These are phyloP conservation scores for Oreotrochilus melanogaster DNA, from an alignment of 2,113 vertebrate genomes.

Conservation along the genomic window DNA sequence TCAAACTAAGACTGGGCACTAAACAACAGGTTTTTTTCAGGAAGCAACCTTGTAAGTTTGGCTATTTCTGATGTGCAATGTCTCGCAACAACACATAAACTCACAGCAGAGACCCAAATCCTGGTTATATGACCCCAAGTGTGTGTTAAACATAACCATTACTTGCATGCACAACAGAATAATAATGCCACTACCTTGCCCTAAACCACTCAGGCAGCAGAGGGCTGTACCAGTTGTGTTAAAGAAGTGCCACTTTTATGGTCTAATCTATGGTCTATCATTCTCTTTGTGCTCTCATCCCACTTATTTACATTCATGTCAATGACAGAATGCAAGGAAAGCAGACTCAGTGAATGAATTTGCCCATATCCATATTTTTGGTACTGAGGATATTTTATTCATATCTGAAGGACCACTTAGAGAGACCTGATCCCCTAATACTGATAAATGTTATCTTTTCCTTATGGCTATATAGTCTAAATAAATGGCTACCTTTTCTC, in stretches of 20 bases:
- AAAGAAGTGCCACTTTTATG: background rate
- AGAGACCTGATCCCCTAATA: background rate
- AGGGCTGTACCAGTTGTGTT: background rate
- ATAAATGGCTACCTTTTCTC: background rate
- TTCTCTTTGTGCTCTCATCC: background rate
- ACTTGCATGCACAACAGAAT: background rate
- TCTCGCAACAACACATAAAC: background rate
- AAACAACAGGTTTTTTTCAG: background rate
- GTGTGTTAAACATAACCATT: background rate
- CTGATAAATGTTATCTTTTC: background rate
- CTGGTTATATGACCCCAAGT: background rate
- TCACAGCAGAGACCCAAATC: background rate
- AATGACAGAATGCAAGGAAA: rapidly evolving
- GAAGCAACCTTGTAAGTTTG: background rate
- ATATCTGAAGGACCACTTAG: background rate
- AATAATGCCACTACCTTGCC: background rate
- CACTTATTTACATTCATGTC: background rate
- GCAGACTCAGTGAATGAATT: background rate
- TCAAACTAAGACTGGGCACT: background rate
- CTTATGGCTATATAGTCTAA: background rate
- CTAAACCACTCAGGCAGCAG: background rate
- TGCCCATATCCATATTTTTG: background rate
- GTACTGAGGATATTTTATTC: background rate
- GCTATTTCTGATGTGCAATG: background rate
- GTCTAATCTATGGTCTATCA: background rate